These are phyloP conservation scores for Plecturocebus donacophilus DNA, from an alignment of 2,113 vertebrate genomes.

Conservation along the genomic window DNA sequence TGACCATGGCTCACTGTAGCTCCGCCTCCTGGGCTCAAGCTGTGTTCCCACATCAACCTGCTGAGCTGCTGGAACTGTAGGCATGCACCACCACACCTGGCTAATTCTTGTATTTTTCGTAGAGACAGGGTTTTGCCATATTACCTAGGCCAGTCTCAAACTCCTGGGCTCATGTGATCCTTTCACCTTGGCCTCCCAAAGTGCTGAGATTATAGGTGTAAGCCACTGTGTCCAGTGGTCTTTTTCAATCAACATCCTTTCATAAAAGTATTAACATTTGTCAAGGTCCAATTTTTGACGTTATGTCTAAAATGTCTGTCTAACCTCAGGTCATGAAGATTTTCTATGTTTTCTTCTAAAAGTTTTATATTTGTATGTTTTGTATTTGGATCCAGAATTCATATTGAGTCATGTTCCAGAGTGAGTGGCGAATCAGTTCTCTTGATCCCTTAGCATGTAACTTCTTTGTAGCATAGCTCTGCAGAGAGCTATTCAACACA, in stretches of 20 bases:
- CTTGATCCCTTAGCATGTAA: neutral
- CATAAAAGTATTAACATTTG: neutral
- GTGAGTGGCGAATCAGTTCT: neutral
- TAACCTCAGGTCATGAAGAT: neutral
- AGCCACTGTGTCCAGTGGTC: neutral
- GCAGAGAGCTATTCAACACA: neutral
- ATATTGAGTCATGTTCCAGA: neutral
- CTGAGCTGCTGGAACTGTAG: neutral
- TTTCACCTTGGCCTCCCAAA: neutral
- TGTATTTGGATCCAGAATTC: neutral
- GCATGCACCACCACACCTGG: too few relatives aligned
- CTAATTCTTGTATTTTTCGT: neutral
- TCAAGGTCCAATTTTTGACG: neutral
- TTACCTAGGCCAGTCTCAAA: neutral
- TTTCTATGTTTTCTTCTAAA: neutral
- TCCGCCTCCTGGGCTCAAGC: neutral
- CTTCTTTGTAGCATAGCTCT: neutral
- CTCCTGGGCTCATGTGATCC: neutral
- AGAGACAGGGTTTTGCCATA: neutral
- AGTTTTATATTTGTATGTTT: conserved; percentile 17
- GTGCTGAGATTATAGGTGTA: neutral
- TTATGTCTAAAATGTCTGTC: neutral
- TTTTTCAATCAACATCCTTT: neutral
- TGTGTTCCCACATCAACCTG: neutral
- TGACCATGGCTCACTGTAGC: neutral